Evolutionary conservation across 2,888 invertebrate species (phyloP), one percentile per base, ranked within the genome.

Genomic region (Hyles lineata): DNA sequence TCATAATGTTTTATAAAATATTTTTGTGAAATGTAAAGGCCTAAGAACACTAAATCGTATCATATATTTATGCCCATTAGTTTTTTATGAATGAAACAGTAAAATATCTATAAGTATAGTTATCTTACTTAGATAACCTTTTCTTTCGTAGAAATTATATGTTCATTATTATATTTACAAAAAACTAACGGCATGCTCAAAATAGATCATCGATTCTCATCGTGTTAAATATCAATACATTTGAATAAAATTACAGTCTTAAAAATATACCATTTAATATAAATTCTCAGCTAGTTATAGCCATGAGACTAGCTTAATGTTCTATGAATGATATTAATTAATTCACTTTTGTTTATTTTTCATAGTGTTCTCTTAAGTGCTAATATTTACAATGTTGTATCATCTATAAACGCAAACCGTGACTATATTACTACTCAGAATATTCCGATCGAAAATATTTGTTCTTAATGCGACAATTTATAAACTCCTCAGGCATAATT

Each of bases 81-180:
- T 50, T 67, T 61, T 43, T 67, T 67, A n/a, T 63, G 63, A 67
- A 50, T 63, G 15, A 67, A 67, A 35, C 63, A 43, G 15, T n/a
- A 63, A 21, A 71, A 55, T 19, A 23, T 21, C n/a, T 58, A 35
- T 8, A 35, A 35, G 35, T 35, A 35, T 55, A 63, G 52, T 67
- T 72, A 72, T 67, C 72, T 23, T 23, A 21, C 9, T 15, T 58
- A 55, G 72, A 72, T 72, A 72, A 63, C 72, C 72, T 67, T 63
- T 72, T 67, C 62, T 72, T 7, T 23, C 23, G 70, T 52, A 29
- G 32, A 58, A 29, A 62, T 71, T 61, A 52, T 50, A 32, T 52
- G 60, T 32, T 21, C n/a, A 25, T 61, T 62, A 15, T n/a, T 55
- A 71, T 52, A 21, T 29, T 52, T n/a, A 15, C 61, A 25, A 61